Percentiles rank a stretch among this genome's conserved stretches.
These are phyloP conservation scores for Drosophila pegasa DNA, from an alignment of 2,888 invertebrate genomes.

Conservation along the genomic window DNA sequence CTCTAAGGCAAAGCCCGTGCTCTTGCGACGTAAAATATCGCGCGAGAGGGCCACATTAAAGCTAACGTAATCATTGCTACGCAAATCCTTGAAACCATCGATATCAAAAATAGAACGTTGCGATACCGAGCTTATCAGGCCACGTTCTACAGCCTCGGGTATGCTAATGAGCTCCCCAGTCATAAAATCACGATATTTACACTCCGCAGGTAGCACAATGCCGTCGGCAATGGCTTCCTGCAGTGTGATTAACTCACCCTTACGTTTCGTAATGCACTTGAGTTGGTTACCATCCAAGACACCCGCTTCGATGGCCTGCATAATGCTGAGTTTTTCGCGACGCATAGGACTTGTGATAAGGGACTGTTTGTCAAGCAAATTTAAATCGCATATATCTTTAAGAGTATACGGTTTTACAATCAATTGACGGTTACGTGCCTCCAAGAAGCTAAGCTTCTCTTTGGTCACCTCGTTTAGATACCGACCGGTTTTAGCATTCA, in stretches of 20 bases:
- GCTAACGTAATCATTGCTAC: slow-evolving; percentile 92
- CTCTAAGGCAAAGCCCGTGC: slow-evolving; percentile 89
- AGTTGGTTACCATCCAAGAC: slow-evolving; percentile 93
- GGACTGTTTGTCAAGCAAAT: slow-evolving; percentile 89
- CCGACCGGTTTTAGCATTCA: slow-evolving; percentile 93
- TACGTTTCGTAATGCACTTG: slow-evolving; percentile 93
- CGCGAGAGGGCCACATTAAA: slow-evolving; percentile 92
- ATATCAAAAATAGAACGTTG: slow-evolving; percentile 96
- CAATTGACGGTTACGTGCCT: slow-evolving; percentile 92
- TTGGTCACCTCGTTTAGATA: slow-evolving; percentile 91
- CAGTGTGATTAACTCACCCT: slow-evolving; percentile 92
- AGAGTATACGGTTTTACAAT: slow-evolving; percentile 96
- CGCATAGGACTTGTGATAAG: slow-evolving; percentile 93
- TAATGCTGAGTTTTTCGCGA: slow-evolving; percentile 90
- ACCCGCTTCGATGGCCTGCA: slow-evolving; percentile 94
- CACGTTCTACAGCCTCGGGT: slow-evolving; percentile 94
- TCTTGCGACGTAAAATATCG: slow-evolving; percentile 90
- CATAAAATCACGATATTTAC: slow-evolving; percentile 90
- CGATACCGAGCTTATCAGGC: slow-evolving; percentile 94
- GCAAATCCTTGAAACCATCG: slow-evolving; percentile 94
- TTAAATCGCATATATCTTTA: slow-evolving; percentile 93
- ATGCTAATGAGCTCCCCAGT: slow-evolving; percentile 91
- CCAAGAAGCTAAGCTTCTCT: slow-evolving; percentile 91
- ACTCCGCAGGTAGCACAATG: slow-evolving; percentile 90
- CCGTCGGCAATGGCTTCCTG: slow-evolving; percentile 93